Evolutionary conservation across 2,888 invertebrate genomes (phyloP).

Genomic region (Drosophila ochracea): DNA sequence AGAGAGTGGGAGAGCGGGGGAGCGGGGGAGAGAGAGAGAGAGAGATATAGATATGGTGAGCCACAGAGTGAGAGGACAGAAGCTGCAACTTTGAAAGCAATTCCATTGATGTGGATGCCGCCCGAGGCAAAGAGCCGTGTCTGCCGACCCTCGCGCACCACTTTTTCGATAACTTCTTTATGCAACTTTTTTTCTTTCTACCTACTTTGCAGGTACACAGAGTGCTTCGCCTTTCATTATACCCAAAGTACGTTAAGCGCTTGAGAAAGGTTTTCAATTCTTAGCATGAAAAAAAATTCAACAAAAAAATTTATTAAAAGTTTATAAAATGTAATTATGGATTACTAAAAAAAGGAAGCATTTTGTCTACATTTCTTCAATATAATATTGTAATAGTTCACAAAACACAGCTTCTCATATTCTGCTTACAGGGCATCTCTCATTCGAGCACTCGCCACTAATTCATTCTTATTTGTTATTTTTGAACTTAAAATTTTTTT

Average conservation of each 20-base stretch:
- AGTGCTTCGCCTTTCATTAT: conserved; percentile 22
- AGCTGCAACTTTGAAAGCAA: conserved; percentile 58
- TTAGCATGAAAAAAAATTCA: not conserved
- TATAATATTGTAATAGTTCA: not conserved
- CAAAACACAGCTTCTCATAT: not conserved
- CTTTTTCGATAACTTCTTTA: conserved; percentile 79
- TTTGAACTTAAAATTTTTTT: conserved; percentile 8
- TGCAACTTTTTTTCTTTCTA: conserved; percentile 58
- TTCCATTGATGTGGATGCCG: conserved; percentile 61
- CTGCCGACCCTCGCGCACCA: conserved; percentile 40
- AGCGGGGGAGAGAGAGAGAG: not conserved
- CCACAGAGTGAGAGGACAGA: not conserved
- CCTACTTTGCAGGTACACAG: conserved; percentile 62
- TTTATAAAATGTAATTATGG: not conserved
- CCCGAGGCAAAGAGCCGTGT: conserved; percentile 35
- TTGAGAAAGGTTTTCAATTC: not conserved
- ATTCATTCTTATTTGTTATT: not conserved
- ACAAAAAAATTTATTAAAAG: not conserved
- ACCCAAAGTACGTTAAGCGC: conserved; percentile 7
- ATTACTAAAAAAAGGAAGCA: too few relatives aligned
- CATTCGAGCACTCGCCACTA: not conserved
- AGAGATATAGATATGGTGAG: not conserved
- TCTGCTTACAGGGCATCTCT: not conserved
- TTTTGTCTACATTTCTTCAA: not conserved
- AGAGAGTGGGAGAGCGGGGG: not conserved